Conservation (phyloP, 1,140 invertebrate species). For the Diuraphis noxia region DNA sequence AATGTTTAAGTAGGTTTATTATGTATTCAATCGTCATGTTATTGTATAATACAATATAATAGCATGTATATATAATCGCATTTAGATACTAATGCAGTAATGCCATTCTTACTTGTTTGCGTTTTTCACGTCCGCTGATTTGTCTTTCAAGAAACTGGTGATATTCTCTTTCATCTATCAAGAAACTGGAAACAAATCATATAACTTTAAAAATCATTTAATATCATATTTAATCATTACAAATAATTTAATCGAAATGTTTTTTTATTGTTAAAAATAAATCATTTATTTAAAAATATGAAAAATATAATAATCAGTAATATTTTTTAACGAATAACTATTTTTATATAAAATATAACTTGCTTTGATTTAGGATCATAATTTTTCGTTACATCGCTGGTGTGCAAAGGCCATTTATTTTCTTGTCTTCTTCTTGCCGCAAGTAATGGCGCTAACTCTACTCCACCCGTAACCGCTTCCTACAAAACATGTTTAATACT, state of each 20-base stretch:
- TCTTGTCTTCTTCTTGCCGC: conserved; percentile 63
- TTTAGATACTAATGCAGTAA: not conserved
- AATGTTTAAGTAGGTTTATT: not conserved
- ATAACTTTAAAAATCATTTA: not conserved
- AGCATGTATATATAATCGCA: too few relatives aligned
- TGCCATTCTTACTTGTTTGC: conserved; percentile 55
- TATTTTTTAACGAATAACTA: not conserved
- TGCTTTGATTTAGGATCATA: conserved; percentile 55
- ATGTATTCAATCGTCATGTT: not conserved
- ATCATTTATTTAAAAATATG: not conserved
- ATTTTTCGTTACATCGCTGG: conserved; percentile 66
- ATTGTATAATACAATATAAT: not conserved
- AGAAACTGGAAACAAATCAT: conserved; percentile 25
- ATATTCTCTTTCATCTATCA: conserved; percentile 55
- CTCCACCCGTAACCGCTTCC: conserved; percentile 64
- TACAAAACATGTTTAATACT: conserved; percentile 38
- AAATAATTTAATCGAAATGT: not conserved
- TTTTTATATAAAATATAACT: conserved; percentile 3
- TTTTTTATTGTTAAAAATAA: not conserved
- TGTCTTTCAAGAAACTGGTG: conserved; percentile 60
- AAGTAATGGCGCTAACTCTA: conserved; percentile 71
- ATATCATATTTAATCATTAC: not conserved
- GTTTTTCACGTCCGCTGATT: conserved; percentile 60
- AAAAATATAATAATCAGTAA: not conserved
- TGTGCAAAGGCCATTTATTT: conserved; percentile 61